Base-by-base conservation (phyloP, 2,888 invertebrate genomes). In the Sarcophaga variegata region DNA sequence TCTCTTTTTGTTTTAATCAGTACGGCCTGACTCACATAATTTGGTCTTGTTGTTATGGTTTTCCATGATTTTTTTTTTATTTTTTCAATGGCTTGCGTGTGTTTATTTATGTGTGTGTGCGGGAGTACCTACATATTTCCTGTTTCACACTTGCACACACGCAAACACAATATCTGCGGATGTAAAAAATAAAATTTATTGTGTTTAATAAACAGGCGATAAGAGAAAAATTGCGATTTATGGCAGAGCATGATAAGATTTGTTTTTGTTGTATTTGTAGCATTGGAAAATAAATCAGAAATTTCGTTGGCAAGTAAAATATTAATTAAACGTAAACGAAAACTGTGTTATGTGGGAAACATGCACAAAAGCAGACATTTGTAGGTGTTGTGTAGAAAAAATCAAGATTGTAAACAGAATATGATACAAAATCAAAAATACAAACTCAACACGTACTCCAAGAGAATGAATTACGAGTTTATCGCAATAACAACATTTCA, bases 181-280 rank as follows among this genome's bases (percentile, higher is more conserved):
- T 37, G 37, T 37, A 14, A 54, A 75, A 75, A 25, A 64, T 63
- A 17, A 74, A 63, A 74, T 47, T 74, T 63, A 74, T 75, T 10
- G n/a, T 27, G 2, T n/a, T 54, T n/a, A 27, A 75, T 75, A 49
- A 63, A 25, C 14, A 25, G 45, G 27, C 47, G 75, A 75, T 64
- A 64, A 75, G 49, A 75, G 37, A 37, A 75, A 74, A 10, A 22
- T 37, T 14, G 20, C 8, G 20, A 62, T 63, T 74, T 74, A 63
- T 74, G 12, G 17, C 54, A 27, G 25, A 59, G 0, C 37, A 37
- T 37, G 37, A 37, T 22, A 54, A 10, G 37, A 37, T 37, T 37
- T 37, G 37, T 37, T 2, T 8, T 37, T 62, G 10, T 17, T 14
- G 22, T 37, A 37, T 37, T 37, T 37, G 3, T 37, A 10, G 37